Evolutionary conservation across 2,888 invertebrate genomes (phyloP), one percentile per base, ranked within the genome.

Genomic region (Melieria crassipennis): DNA sequence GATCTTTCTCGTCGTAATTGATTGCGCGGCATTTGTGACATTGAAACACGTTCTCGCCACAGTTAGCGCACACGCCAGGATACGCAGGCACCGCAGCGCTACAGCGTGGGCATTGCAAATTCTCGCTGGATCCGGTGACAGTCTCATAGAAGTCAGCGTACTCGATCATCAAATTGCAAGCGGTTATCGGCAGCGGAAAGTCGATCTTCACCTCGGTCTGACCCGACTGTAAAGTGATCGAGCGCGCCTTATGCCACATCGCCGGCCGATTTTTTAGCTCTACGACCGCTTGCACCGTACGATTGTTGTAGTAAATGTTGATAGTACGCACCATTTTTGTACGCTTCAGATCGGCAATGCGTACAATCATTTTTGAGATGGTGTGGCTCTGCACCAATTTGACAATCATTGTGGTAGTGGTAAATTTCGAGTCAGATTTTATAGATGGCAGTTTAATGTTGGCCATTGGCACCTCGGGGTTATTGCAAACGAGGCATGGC

Each of bases 21-120:
- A 99, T 99, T 0, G 98, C 97, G 43, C 97, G 93, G 82, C 99
- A 99, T 88, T 99, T 99, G 88, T 98, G 98, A 82, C 99, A 99
- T 83, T 99, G 99, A 88, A 96, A 99, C 0, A 99, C 99, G 86
- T 99, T 99, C 86, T 99, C 99, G 0, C 99, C 98, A 70, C 87
- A 87, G 75, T 87, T 87, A 7, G 83, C 94, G 84, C 99, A 99
- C 0, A 99, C 97, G 0, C 99, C 99, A 0, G 99, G 98, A 85
- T 97, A 97, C 0, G 99, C 96, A 0, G 98, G 97, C 0, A 99
- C 99, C 0, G 96, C 95, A 43, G 98, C 97, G 72, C 97, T 97
- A 85, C 99, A 99, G 43, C 98, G 90, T 0, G 98, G 98, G 82
- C 98, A 98, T 86, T 98, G 97, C 30, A 98, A 88, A 0, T 96